Conservation (phyloP, 2,888 invertebrate genomes). For the Venustoraphidia nigricollis region DNA sequence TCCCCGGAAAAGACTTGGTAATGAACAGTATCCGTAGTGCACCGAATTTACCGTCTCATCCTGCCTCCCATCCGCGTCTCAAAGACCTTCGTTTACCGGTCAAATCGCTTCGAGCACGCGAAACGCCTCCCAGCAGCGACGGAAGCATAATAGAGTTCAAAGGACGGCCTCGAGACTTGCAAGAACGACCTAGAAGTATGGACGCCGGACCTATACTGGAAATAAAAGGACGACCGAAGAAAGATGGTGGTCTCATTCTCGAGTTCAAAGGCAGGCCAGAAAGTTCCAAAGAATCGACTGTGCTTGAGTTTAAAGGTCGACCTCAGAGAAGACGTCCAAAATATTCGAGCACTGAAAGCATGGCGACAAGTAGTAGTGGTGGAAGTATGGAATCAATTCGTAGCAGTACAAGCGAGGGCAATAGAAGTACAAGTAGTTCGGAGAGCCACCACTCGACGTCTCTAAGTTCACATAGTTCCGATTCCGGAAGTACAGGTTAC, state of each 20-base stretch:
- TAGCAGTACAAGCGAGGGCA: slow-evolving; percentile 77
- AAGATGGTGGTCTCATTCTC: slow-evolving; percentile 49
- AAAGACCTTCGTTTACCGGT: slow-evolving; percentile 61
- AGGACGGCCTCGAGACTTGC: slow-evolving; percentile 31
- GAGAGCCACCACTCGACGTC: slow-evolving; percentile 73
- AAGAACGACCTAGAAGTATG: slow-evolving; percentile 34
- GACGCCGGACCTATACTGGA: slow-evolving; percentile 41
- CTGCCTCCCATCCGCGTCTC: slow-evolving; percentile 49
- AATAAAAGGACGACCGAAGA: slow-evolving; percentile 53
- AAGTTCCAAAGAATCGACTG: slow-evolving; percentile 33
- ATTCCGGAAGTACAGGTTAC: slow-evolving; percentile 48
- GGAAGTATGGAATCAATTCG: slow-evolving; percentile 78
- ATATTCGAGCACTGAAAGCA: slow-evolving; percentile 72
- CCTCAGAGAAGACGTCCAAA: slow-evolving; percentile 40
- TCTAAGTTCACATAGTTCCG: slow-evolving; percentile 73
- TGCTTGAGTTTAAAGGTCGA: slow-evolving; percentile 45
- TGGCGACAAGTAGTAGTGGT: slow-evolving; percentile 76
- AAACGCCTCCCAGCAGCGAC: slow-evolving; percentile 41
- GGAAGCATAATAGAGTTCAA: slow-evolving; percentile 48
- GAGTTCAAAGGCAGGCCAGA: slow-evolving; percentile 57
- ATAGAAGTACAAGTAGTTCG: slow-evolving; percentile 70
- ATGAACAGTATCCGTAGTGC: slow-evolving; percentile 72
- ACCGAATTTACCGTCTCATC: slow-evolving; percentile 55
- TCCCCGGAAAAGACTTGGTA: slow-evolving; percentile 45
- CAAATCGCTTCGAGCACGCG: slow-evolving; percentile 47